Evolutionary conservation across 2,797 vertebrate genomes (phyloP).

Genomic region (Tangara arthus): DNA sequence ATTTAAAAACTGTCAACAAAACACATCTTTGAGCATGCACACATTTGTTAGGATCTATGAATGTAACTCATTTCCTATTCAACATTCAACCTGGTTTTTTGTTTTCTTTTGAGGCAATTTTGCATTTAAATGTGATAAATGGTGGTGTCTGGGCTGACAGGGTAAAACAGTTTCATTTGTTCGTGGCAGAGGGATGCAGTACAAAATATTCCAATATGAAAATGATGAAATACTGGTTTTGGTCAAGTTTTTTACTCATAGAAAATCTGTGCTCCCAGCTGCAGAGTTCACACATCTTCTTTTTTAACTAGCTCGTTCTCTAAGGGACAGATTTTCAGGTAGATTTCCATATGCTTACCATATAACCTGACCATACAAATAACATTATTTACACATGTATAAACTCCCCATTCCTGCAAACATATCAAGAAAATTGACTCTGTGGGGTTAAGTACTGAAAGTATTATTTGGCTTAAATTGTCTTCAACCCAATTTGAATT

Average conservation of each 20-base stretch:
- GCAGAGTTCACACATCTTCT: neutral
- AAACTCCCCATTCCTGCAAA: neutral
- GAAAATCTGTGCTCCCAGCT: neutral
- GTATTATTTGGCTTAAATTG: neutral
- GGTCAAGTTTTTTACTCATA: neutral
- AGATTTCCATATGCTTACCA: rapidly evolving
- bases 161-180: neutral
- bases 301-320: neutral
- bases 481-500: no score
- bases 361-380: neutral
- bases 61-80: neutral
- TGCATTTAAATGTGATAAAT: neutral
- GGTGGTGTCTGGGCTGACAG: rapidly evolving
- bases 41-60: neutral
- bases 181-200: neutral
- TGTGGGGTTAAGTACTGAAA: neutral
- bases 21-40: neutral
- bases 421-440: neutral
- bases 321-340: neutral
- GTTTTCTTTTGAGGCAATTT: neutral
- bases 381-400: neutral
- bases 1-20: neutral
- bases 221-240: neutral
- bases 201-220: neutral
- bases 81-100: neutral